Conservation (phyloP, 2,888 invertebrate genomes). For the Caenorhabditis macrosperma region DNA sequence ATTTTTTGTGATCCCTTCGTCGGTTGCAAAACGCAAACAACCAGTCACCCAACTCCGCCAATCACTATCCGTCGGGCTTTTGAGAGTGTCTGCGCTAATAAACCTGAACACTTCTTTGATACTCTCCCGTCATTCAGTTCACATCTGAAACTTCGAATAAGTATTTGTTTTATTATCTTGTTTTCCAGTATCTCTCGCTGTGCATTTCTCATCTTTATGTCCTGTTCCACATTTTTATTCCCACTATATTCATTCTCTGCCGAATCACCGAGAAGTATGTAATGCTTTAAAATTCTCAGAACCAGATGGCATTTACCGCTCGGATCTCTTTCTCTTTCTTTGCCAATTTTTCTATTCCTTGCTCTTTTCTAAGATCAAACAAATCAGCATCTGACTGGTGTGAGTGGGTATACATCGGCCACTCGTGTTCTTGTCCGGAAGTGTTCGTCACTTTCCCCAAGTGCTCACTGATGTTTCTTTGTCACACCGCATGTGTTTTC, state of each 20-base stretch:
- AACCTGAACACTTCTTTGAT: constrained; percentile 1
- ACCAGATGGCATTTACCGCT: constrained; percentile 43
- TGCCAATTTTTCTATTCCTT: neutral
- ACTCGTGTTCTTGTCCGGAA: constrained; percentile 13
- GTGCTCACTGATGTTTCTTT: constrained; percentile 14
- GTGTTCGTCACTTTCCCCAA: constrained; percentile 37
- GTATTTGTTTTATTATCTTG: neutral
- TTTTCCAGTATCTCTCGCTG: neutral
- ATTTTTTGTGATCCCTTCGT: constrained; percentile 32
- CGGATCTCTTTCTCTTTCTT: neutral
- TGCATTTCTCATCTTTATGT: constrained; percentile 6
- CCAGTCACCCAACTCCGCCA: constrained; percentile 39
- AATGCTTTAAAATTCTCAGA: constrained; percentile 44
- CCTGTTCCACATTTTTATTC: constrained; percentile 1
- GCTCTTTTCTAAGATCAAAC: constrained; percentile 32
- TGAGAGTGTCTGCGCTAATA: constrained; percentile 12
- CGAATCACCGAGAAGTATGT: constrained; percentile 28
- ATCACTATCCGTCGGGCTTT: constrained; percentile 10
- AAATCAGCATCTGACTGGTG: constrained; percentile 54
- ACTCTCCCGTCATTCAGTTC: too few relatives aligned
- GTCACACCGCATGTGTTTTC: constrained; percentile 3
- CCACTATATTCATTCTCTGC: constrained; percentile 28
- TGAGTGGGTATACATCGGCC: constrained; percentile 42
- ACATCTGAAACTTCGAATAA: too few relatives aligned
- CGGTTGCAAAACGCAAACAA: constrained; percentile 54